Conservation (phyloP, 2,888 invertebrate genomes). For the Formica aserva region DNA sequence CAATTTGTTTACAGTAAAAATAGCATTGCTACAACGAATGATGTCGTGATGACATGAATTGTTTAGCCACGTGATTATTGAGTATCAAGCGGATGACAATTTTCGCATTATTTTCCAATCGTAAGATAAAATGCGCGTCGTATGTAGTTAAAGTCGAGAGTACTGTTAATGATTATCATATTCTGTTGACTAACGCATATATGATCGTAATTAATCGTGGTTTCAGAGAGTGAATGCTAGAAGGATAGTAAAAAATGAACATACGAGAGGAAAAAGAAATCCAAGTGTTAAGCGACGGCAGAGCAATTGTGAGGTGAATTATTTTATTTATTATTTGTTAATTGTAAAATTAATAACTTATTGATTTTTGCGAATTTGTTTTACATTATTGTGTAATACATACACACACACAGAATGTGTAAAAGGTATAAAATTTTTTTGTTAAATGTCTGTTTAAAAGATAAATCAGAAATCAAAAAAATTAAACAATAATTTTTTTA, state of each 20-base stretch:
- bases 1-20: neutral
- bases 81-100: neutral
- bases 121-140: neutral
- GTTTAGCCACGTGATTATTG: neutral
- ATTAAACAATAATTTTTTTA: neutral
- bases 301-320: neutral
- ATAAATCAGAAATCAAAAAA: neutral
- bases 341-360: neutral
- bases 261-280: neutral
- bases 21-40: neutral
- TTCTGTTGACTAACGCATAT: neutral
- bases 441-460: too few relatives aligned
- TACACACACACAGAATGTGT: too few relatives aligned
- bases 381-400: neutral
- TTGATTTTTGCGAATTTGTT: neutral
- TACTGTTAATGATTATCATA: neutral
- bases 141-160: neutral
- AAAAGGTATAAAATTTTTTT: too few relatives aligned
- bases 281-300: neutral
- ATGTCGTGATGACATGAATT: neutral
- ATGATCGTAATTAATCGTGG: neutral
- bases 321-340: neutral
- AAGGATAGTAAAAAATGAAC: neutral
- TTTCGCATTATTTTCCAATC: neutral
- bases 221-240: neutral